Conservation (phyloP, 2,113 vertebrate species). For the Equus quagga region DNA sequence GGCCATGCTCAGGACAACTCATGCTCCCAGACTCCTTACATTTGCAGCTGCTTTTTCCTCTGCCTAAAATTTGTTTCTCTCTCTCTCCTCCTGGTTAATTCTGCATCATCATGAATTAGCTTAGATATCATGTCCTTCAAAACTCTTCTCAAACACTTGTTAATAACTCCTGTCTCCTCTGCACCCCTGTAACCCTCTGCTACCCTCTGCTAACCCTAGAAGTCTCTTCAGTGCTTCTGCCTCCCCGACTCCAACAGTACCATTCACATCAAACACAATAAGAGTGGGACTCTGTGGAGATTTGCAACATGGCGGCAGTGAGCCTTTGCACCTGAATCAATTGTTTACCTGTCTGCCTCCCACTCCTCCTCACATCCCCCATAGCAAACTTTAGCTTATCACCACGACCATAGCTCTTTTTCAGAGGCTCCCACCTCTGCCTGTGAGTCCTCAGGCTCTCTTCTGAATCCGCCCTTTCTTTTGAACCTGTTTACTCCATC, state of each 20-base stretch:
- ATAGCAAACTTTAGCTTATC: neutral
- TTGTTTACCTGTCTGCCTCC: neutral
- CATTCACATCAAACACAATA: neutral
- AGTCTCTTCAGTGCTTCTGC: neutral
- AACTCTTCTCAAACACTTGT: neutral
- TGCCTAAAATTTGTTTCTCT: neutral
- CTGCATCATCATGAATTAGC: neutral
- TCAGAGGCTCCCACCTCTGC: neutral
- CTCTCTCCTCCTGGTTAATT: neutral
- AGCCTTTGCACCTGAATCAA: neutral
- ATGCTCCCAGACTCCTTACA: neutral
- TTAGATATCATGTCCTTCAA: neutral
- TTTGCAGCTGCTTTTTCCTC: neutral
- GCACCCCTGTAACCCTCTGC: neutral
- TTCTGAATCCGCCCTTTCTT: neutral
- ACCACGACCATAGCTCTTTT: fast-evolving
- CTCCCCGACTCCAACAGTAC: neutral
- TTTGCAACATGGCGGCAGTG: neutral
- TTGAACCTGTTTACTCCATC: neutral
- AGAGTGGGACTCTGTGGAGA: neutral
- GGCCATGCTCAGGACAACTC: neutral
- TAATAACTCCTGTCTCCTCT: neutral
- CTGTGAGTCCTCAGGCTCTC: neutral
- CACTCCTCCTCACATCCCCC: fast-evolving
- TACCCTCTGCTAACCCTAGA: too few species aligned